phyloP scores from a whole-genome alignment of 2,797 vertebrate genomes.

The Rhinichthys osculus region DNA sequence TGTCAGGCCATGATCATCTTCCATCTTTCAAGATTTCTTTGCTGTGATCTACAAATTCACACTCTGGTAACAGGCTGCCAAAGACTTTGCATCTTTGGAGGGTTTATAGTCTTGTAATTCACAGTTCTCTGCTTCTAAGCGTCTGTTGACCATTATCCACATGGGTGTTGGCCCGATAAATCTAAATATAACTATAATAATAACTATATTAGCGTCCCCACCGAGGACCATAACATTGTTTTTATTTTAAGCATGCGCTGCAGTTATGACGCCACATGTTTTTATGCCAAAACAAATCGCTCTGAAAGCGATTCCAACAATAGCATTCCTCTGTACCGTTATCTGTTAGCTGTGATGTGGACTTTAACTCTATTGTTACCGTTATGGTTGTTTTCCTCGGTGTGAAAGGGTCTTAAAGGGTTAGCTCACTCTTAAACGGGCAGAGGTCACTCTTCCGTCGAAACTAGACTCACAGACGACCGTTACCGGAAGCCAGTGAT shows the following conservation, averaged over 20 bases:
- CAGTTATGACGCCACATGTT: not conserved
- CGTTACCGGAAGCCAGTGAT: no score
- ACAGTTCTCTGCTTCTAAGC: not conserved
- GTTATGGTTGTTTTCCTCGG: no score
- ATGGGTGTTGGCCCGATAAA: not conserved
- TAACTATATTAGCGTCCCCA: not conserved
- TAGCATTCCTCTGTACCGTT: not conserved
- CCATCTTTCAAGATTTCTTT: slow-evolving; percentile 31
- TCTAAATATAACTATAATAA: not conserved
- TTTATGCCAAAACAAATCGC: not conserved
- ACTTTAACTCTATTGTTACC: no score
- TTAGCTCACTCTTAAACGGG: not conserved
- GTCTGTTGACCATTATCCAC: not conserved
- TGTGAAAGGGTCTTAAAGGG: no score
- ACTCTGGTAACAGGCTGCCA: slow-evolving; percentile 28
- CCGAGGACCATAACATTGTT: not conserved
- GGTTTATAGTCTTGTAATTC: not conserved
- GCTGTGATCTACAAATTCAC: slow-evolving; percentile 42
- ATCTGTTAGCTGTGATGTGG: not conserved
- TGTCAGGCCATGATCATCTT: slow-evolving; percentile 5
- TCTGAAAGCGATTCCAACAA: not conserved
- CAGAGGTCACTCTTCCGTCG: no score
- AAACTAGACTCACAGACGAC: no score
- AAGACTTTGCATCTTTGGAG: slow-evolving; percentile 24
- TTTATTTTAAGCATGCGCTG: not conserved